These are phyloP conservation scores for Mylabris phalerata DNA, from an alignment of 1,140 invertebrate species.

Conservation along the genomic window DNA sequence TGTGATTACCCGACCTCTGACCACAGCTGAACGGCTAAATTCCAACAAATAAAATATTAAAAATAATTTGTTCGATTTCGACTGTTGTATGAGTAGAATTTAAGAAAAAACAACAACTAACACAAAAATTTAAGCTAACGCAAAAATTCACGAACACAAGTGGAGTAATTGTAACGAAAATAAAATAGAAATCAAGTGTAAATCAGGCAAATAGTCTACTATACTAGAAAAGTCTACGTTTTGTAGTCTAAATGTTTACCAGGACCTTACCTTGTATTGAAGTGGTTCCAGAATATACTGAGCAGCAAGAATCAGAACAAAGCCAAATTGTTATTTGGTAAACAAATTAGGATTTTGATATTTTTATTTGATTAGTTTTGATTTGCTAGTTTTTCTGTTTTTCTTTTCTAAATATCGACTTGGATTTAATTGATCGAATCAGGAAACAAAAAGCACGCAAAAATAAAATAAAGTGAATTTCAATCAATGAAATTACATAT, in stretches of 20 bases:
- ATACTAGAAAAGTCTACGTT: background rate
- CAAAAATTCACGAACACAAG: slow-evolving; percentile 34
- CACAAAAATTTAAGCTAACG: slow-evolving; percentile 25
- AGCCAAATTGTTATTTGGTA: slow-evolving; percentile 18
- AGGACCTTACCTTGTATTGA: slow-evolving; percentile 89
- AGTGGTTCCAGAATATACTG: slow-evolving; percentile 97
- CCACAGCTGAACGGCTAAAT: slow-evolving; percentile 88
- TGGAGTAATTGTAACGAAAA: slow-evolving; percentile 29
- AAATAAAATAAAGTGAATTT: slow-evolving; percentile 14
- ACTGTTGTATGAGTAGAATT: background rate
- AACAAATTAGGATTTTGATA: background rate
- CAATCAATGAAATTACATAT: slow-evolving; percentile 23
- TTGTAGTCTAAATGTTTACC: slow-evolving; percentile 9
- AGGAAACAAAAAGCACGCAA: slow-evolving; percentile 11
- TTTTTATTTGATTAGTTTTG: background rate
- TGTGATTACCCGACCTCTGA: slow-evolving; percentile 88
- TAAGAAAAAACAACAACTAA: slow-evolving; percentile 6
- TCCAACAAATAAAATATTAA: background rate
- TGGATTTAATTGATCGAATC: background rate
- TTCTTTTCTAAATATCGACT: background rate
- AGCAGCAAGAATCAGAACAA: slow-evolving; percentile 57
- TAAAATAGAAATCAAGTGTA: background rate
- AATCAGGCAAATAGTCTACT: slow-evolving; percentile 26
- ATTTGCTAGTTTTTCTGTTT: background rate
- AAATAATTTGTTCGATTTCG: background rate